Evolutionary conservation across 2,797 vertebrate genomes (phyloP), one percentile per base, ranked within the genome.

Genomic region (Myioborus miniatus): DNA sequence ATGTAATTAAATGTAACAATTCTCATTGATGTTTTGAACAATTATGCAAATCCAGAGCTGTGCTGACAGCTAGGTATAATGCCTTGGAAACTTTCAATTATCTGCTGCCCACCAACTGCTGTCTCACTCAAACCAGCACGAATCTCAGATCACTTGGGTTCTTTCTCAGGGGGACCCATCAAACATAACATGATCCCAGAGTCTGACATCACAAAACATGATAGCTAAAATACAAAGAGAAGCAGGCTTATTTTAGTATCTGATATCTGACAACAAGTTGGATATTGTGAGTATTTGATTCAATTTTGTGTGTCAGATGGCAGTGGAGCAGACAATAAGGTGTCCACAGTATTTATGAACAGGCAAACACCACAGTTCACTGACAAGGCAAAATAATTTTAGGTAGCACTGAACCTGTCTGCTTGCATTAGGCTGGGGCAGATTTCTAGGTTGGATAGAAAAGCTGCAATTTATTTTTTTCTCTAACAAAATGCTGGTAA

Each of bases 301-400:
- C 93, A 95, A 97, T 97, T 96, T 97, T 94, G 89, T 92, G 87
- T 97, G 96, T 97, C 96, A 97, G 82, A 95, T 79, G 94, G 90
- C 89, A 75, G 62, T 24, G 62, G 83, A 93, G 69, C 93, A 96
- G 93, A 96, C 94, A 93, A 80, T 77, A 95, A 96, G 88, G 76
- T 90, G 72, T 95, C 94, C 86, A 80, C 55, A 75, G 82, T 93
- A 72, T 93, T 97, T 96, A 92, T 77, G 85, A 93, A 72, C 82
- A 85, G 95, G 65, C 70, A 95, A 95, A 88, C 87, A 79, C 83
- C 55, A 50, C 72, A 91, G 94, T 94, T 95, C 94, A 90, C 96
- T 87, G 94, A 67, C 3, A 10, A 96, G 89, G 75, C 58, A 95
- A 95, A 89, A 94, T 96, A 90, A 95, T 96, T 97, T 89, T 93